Conservation (phyloP, 2,888 invertebrate genomes). For the Eupithecia dodoneata region DNA sequence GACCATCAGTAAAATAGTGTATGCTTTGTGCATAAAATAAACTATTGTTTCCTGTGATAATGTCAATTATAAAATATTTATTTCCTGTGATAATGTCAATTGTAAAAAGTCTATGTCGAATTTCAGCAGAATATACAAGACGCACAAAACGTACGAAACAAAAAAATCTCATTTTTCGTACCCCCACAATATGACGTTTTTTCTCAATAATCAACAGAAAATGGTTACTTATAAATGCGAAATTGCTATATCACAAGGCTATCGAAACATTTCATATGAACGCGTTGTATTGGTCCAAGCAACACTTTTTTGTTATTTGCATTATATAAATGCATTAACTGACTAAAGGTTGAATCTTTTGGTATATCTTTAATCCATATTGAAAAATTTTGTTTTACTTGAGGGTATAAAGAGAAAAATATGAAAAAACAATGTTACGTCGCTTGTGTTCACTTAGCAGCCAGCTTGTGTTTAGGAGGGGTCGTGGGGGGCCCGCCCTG, state of each 20-base stretch:
- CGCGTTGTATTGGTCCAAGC: not conserved
- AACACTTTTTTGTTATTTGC: not conserved
- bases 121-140: constrained; percentile 12
- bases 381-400: constrained; percentile 17
- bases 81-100: constrained; percentile 17
- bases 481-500: constrained; percentile 79
- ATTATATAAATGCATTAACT: not conserved
- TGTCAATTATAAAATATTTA: constrained; percentile 17
- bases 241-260: constrained; percentile 29
- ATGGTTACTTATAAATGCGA: constrained; percentile 13
- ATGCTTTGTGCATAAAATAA: constrained; percentile 27
- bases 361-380: not conserved
- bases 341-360: not conserved
- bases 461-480: constrained; percentile 75
- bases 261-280: not conserved
- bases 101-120: constrained; percentile 15
- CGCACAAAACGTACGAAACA: constrained; percentile 7
- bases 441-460: constrained; percentile 68
- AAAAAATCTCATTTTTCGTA: constrained; percentile 25
- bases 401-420: constrained; percentile 26
- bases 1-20: constrained; percentile 29
- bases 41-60: constrained; percentile 11
- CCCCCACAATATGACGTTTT: constrained; percentile 20
- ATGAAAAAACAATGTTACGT: constrained; percentile 16
- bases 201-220: constrained; percentile 3